Base-by-base conservation (phyloP, 2,113 vertebrate species). In the Sebastes schlegelii region DNA sequence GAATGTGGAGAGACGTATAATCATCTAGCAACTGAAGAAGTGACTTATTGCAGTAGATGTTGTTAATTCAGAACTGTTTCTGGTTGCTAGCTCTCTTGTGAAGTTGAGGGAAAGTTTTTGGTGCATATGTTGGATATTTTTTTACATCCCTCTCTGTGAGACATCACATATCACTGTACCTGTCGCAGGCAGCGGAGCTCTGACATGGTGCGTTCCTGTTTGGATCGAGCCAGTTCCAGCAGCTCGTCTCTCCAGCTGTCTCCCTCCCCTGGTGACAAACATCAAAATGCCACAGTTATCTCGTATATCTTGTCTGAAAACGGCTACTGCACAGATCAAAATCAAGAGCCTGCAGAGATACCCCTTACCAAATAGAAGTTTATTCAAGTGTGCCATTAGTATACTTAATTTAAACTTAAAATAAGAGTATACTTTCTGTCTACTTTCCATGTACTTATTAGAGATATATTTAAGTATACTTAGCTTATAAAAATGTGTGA, bases 191-290 rank as follows among this genome's bases (percentile, higher is more conserved):
- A 96, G 63, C 90, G 93, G 1, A 98, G 92, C 46, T 98, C 96
- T 0, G 92, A 91, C n/a, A 94, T 94, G 2, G 93, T 95, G 43
- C 95, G 91, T 0, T 93, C 94, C 85, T 97, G 97, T 83, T 97
- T 97, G 8, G 97, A 97, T 84, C 94, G 96, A 42, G 95, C 91
- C 13, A 96, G 89, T 2, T 95, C 94, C 58, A 98, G 95, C 61
- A 98, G 92, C 16, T 97, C 96, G 16, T 98, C 96, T 75, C 96
- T 97, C 84, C 96, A 95, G 82, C 88, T 93, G 45, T 95, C 95
- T 70, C 94, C 96, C 86, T 97, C 97, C 45, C 89, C 98, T 98
- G 92, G 75, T 69, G 52, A 61, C 61, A 69, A 58, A 73, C 4
- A 68, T 13, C 34, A 62, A 16, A 57, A 26, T 2, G 43, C 58